Conservation (phyloP, 2,888 invertebrate genomes). For the Caenorhabditis wallacei region DNA sequence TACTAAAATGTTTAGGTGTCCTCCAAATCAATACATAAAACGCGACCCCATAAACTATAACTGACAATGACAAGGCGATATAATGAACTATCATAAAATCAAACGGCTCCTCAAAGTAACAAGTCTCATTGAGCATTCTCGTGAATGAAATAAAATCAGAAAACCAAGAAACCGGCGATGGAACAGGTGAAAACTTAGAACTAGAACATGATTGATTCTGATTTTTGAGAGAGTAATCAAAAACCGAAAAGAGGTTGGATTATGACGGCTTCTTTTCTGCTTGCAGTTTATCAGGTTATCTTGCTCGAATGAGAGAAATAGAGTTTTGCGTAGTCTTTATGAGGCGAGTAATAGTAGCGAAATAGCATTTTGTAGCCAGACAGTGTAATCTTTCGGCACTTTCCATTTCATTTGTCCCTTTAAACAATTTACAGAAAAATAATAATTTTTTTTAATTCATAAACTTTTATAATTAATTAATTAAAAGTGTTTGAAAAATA, state of each 20-base stretch:
- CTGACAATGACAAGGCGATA: slow-evolving; percentile 5
- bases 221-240: slow-evolving; percentile 13
- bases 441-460: too few species aligned
- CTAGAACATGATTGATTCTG: background rate
- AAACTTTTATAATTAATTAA: too few species aligned
- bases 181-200: slow-evolving; percentile 8
- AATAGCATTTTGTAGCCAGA: too few species aligned
- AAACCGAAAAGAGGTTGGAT: background rate
- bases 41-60: slow-evolving; percentile 10
- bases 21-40: slow-evolving; percentile 25
- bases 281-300: background rate
- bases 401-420: too few species aligned
- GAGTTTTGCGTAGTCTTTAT: too few species aligned
- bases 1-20: slow-evolving; percentile 27
- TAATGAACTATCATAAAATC: slow-evolving; percentile 39
- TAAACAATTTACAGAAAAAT: too few species aligned
- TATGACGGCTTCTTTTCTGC: background rate
- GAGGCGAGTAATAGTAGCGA: too few species aligned
- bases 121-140: slow-evolving; percentile 34
- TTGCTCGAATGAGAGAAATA: too few species aligned
- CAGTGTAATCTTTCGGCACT: too few species aligned
- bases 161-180: too few species aligned
- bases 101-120: slow-evolving; percentile 31
- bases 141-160: too few species aligned
- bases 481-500: too few species aligned